Evolutionary conservation across 2,888 invertebrate species (phyloP), one percentile per base, ranked within the genome.

Genomic region (Drosophila parthenogenetica): DNA sequence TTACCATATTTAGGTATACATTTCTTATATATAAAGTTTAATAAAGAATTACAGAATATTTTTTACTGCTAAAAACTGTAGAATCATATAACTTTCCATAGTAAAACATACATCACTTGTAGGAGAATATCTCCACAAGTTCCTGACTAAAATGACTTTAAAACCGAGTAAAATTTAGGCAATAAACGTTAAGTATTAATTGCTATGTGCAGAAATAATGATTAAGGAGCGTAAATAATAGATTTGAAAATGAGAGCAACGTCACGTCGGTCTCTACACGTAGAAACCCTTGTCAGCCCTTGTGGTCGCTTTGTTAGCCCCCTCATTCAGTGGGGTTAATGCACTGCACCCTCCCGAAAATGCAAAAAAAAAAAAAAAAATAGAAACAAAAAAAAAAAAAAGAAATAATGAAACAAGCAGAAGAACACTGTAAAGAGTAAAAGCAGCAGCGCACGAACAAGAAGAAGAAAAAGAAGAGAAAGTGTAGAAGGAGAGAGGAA

Each of bases 281-380:
- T 29, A 7, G 25, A 7, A 14, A 14, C 3, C 37, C 14, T 11
- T 16, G 35, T 11, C 37, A 58, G 58, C 39, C 48, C 48, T 48
- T 48, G 48, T 58, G 48, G 58, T 58, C 57, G 45, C 57, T 57
- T 57, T 57, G 57, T 57, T 57, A 25, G 40, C 22, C 43, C 50
- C 55, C 54, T 35, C 55, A 49, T 48, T 37, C 73, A 70, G 78
- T 70, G 76, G 82, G 82, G 82, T 82, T 82, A 82, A 82, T 85
- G 82, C 69, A 86, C 81, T 82, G 80, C 78, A 75, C 80, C 82
- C 81, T 64, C 37, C 62, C 63, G 10, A 75, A 68, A 69, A 61
- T 48, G 32, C 49, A 39, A 58, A 40, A 62, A 40, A 65, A 5
- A 22, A 29, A 40, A 35, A 39, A 58, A 40, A 62, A 40, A 65